Percentiles rank a stretch among this genome's conserved stretches.
Conservation (phyloP, 1,140 invertebrate species). For the Solenopsis invicta region DNA sequence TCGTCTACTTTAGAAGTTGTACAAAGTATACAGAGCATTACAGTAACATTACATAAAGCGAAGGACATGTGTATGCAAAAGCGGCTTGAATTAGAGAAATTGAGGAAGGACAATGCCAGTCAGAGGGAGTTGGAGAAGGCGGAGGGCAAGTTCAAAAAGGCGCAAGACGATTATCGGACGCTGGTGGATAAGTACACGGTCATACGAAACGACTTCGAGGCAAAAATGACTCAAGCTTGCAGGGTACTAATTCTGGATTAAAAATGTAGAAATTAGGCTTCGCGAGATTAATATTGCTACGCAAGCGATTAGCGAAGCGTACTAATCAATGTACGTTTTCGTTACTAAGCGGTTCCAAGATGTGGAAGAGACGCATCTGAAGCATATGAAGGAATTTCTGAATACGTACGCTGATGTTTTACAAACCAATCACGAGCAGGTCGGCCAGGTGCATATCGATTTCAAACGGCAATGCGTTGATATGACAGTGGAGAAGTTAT, state of each 20-base stretch:
- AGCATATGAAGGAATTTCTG: conserved; percentile 98
- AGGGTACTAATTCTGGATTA: conserved; percentile 87
- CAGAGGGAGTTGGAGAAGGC: conserved; percentile 97
- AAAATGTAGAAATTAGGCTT: conserved; percentile 21
- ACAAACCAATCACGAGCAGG: conserved; percentile 95
- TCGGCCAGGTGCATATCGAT: conserved; percentile 96
- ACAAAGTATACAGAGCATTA: conserved; percentile 95
- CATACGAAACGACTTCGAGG: conserved; percentile 97
- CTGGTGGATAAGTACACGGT: conserved; percentile 96
- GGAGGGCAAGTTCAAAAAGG: conserved; percentile 96
- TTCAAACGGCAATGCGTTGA: conserved; percentile 96
- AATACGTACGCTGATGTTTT: conserved; percentile 95
- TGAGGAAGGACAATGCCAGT: conserved; percentile 96
- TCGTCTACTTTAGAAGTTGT: conserved; percentile 96
- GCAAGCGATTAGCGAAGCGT: background rate
- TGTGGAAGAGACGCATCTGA: conserved; percentile 96
- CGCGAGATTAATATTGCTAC: background rate
- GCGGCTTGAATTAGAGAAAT: conserved; percentile 94
- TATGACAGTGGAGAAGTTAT: conserved; percentile 95
- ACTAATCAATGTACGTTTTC: conserved; percentile 64
- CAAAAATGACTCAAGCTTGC: conserved; percentile 97
- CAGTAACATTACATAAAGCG: conserved; percentile 94
- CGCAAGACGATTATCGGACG: conserved; percentile 96
- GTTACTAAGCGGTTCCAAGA: conserved; percentile 94
- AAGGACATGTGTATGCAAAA: conserved; percentile 96